Evolutionary conservation across 2,888 invertebrate species (phyloP), one percentile per base, ranked within the genome.

Genomic region (Cephonodes hylas): DNA sequence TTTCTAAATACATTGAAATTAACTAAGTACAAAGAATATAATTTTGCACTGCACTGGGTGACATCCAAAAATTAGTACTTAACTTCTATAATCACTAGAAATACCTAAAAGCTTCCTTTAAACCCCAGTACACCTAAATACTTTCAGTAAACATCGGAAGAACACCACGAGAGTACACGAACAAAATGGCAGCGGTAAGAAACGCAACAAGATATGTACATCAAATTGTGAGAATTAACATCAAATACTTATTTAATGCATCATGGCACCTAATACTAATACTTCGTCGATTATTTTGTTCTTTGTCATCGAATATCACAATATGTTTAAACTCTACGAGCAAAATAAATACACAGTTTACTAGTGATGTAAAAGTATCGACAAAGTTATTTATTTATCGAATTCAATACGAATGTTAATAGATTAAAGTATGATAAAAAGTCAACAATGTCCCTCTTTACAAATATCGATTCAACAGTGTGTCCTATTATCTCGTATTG

Each of bases 271-370:
- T 31, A 31, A 6, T 7, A 53, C 31, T 53, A 53, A 53, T 53
- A 53, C 53, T 53, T 53, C 38, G 10, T 18, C 53, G 53, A 53
- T 53, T 10, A 23, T 45, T 38, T 53, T 53, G 53, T 53, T 27
- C 53, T 27, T 53, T 53, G 53, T 27, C 53, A 53, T 53, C n/a
- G 27, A 27, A 48, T 53, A 53, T 53, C 53, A 58, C 66, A 65
- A 23, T 67, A 60, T 65, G 71, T 15, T 72, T 31, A 18, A 18
- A 31, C 10, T 18, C 18, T 31, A 18, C 7, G 31, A 31, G 53
- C 53, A 53, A 53, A 31, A 31, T 10, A 18, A 31, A 15, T 48
- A n/a, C n/a, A n/a, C n/a, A 27, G 27, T 8, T 8, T 7, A 31
- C 15, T 18, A 2, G 27, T 10, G 4, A 46, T 46, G 31, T 53